Conservation (phyloP, 2,797 vertebrate genomes). For the Toxotes lorentzi region DNA sequence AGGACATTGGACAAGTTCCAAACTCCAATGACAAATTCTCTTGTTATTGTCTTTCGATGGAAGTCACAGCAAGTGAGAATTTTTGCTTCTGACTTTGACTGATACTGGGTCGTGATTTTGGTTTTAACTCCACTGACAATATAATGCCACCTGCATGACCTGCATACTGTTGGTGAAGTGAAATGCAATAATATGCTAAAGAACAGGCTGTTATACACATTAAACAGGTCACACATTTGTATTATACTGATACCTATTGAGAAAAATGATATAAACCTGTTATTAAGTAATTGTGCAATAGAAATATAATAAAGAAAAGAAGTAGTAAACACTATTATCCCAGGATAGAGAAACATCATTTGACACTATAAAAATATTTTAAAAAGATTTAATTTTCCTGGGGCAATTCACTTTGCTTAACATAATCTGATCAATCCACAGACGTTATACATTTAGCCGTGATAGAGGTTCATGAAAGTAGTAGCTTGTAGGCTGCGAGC, state of each 20-base stretch:
- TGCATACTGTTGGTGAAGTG: neutral
- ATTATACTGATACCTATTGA: neutral
- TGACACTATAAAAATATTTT: neutral
- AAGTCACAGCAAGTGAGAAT: neutral
- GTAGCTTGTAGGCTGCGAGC: neutral
- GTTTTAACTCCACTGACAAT: neutral
- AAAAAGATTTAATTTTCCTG: neutral
- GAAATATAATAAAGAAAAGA: no score
- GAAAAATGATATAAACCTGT: neutral
- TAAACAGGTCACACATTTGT: neutral
- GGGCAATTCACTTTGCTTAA: neutral
- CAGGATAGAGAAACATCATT: neutral
- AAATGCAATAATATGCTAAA: neutral
- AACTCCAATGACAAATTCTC: neutral
- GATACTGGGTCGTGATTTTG: neutral
- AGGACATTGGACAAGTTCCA: neutral
- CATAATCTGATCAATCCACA: neutral
- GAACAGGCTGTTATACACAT: neutral
- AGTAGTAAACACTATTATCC: neutral
- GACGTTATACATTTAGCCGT: constrained; percentile 7
- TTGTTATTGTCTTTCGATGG: neutral
- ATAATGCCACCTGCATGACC: neutral
- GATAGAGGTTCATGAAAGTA: constrained; percentile 5
- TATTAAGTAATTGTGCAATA: no score
- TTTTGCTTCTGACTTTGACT: neutral